These are phyloP conservation scores for Rissa tridactyla DNA, from an alignment of 2,113 vertebrate species.

Conservation along the genomic window DNA sequence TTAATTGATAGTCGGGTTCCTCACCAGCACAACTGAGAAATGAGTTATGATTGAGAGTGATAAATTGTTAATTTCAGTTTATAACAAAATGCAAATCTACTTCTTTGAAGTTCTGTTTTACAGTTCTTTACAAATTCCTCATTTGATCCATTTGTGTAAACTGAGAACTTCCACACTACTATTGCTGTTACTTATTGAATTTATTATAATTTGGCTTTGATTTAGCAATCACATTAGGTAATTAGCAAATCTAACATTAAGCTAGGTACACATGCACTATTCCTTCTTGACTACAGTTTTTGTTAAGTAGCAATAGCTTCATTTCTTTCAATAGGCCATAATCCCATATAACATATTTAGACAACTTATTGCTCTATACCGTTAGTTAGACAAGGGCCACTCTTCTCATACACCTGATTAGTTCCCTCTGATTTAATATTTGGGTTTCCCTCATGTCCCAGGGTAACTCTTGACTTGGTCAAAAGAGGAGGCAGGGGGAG, in stretches of 20 bases:
- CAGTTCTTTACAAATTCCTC: background rate
- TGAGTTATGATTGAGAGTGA: background rate
- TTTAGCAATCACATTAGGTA: background rate
- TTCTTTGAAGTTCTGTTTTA: background rate
- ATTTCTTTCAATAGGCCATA: background rate
- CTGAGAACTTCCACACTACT: background rate
- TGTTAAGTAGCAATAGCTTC: background rate
- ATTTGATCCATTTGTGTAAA: background rate
- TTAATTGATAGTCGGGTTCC: background rate
- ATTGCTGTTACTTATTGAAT: background rate
- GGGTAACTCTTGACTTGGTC: background rate
- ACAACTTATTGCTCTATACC: background rate
- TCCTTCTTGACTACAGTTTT: background rate
- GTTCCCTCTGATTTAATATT: background rate
- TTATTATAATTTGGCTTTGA: background rate
- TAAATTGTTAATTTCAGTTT: background rate
- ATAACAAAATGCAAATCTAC: background rate
- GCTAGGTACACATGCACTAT: background rate
- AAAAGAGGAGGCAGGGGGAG: accelerated
- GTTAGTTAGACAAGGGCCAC: background rate
- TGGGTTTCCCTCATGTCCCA: background rate
- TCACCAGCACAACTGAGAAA: background rate
- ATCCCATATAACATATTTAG: background rate
- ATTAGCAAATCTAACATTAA: background rate
- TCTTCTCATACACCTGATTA: background rate